A percentile compares a stretch with the other conserved stretches of the same genome.
Evolutionary conservation across 92 coral and sea anemone genomes (phyloP).

Genomic region (Umimayanthus kanabou): DNA sequence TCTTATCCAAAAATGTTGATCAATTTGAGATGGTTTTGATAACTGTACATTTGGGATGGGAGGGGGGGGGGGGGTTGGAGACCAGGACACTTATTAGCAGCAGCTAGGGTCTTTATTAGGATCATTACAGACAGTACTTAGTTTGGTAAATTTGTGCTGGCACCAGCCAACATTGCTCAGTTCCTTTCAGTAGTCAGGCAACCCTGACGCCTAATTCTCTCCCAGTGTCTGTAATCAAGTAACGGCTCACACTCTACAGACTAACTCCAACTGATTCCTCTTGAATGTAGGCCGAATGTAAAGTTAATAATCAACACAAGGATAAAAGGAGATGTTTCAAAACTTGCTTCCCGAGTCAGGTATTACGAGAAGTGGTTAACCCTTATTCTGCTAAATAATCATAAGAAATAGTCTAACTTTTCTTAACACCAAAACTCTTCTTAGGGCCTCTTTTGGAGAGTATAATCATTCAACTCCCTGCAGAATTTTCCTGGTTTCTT

Average conservation of each 20-base stretch:
- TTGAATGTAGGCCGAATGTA: conserved; percentile 43
- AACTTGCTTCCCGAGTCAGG: conserved; percentile 45
- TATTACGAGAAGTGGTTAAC: conserved; percentile 6
- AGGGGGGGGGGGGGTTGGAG: too few species aligned
- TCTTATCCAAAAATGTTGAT: too few species aligned
- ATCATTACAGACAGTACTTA: neutral
- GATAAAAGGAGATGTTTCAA: conserved; percentile 38
- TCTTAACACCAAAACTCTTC: neutral
- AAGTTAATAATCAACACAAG: conserved; percentile 31
- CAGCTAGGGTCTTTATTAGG: too few species aligned
- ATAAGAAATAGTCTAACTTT: neutral
- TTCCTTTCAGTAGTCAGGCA: neutral
- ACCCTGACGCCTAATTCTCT: neutral
- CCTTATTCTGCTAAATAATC: neutral
- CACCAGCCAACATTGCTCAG: neutral
- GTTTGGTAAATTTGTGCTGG: neutral
- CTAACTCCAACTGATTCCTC: conserved; percentile 34
- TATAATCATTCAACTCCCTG: neutral
- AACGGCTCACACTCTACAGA: conserved; percentile 27
- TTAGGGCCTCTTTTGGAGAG: neutral
- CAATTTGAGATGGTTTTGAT: too few species aligned
- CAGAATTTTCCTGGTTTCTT: neutral
- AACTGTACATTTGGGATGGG: too few species aligned
- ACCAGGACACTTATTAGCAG: too few species aligned
- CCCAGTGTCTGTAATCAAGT: neutral